phyloP scores from a whole-genome alignment of 2,888 invertebrate species.

The Galeruca laticollis region DNA sequence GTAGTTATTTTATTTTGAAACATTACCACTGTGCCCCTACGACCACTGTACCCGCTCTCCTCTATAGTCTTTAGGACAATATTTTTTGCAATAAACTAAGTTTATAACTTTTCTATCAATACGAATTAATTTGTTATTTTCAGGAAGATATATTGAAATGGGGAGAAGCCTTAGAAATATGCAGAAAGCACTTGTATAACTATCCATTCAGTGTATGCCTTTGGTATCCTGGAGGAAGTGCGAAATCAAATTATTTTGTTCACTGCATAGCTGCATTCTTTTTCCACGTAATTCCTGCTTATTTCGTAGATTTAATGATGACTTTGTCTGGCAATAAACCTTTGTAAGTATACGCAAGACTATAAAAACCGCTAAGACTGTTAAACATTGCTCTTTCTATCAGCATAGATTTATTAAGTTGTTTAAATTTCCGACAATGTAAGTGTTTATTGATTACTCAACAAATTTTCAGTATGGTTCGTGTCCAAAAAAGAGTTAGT shows the following conservation, averaged over 20 bases:
- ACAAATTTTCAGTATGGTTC: slow-evolving; percentile 70
- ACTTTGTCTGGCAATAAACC: slow-evolving; percentile 78
- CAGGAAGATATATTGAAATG: slow-evolving; percentile 84
- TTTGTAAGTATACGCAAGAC: slow-evolving; percentile 73
- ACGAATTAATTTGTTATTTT: slow-evolving; percentile 28
- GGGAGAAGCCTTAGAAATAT: slow-evolving; percentile 82
- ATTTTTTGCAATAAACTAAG: too few relatives aligned
- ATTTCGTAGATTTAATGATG: slow-evolving; percentile 79
- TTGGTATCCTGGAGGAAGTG: slow-evolving; percentile 84
- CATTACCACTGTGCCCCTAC: too few relatives aligned
- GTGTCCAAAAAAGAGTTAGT: slow-evolving; percentile 73
- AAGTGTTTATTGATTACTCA: too few relatives aligned
- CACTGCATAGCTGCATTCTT: slow-evolving; percentile 78
- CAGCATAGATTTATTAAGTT: too few relatives aligned
- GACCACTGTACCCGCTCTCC: too few relatives aligned
- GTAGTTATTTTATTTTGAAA: too few relatives aligned
- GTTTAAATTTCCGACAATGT: too few relatives aligned
- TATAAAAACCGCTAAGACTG: too few relatives aligned
- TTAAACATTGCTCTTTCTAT: too few relatives aligned
- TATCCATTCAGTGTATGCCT: slow-evolving; percentile 83
- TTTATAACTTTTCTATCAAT: not conserved
- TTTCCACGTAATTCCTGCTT: slow-evolving; percentile 83
- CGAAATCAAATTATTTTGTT: slow-evolving; percentile 75
- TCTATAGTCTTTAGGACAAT: too few relatives aligned
- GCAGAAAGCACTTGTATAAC: slow-evolving; percentile 72